A percentile compares a stretch with the other conserved stretches of the same genome.
These are phyloP conservation scores for Drepanosiphum platanoidis DNA, from an alignment of 2,888 invertebrate genomes.

Conservation along the genomic window DNA sequence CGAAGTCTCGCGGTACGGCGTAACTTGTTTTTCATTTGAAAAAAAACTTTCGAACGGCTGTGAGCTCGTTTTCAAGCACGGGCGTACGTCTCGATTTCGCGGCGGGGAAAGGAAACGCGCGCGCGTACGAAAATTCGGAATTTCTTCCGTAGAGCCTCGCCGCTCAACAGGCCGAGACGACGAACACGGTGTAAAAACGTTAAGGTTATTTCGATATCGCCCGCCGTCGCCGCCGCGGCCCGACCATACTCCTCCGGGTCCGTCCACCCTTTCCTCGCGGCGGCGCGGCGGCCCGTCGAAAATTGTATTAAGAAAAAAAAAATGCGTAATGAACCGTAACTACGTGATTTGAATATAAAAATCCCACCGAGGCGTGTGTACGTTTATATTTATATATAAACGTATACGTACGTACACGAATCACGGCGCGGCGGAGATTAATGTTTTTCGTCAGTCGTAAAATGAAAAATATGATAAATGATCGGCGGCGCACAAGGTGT, in stretches of 20 bases:
- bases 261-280: background rate
- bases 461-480: slow-evolving; percentile 58
- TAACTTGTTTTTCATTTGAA: too few relatives aligned
- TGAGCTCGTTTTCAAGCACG: too few relatives aligned
- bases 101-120: background rate
- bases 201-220: slow-evolving; percentile 8
- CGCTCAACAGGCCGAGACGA: slow-evolving; percentile 17
- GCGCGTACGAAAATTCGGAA: background rate
- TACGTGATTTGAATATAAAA: slow-evolving; percentile 61
- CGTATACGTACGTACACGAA: background rate
- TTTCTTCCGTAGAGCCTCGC: background rate
- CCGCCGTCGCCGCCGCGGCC: too few relatives aligned
- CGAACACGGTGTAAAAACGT: slow-evolving; percentile 19
- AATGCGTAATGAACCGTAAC: slow-evolving; percentile 58
- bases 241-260: background rate
- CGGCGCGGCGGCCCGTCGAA: background rate
- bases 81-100: background rate
- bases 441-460: slow-evolving; percentile 57
- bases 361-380: slow-evolving; percentile 14
- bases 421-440: slow-evolving; percentile 45
- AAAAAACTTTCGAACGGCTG: too few relatives aligned
- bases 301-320: slow-evolving; percentile 24
- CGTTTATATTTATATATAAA: background rate
- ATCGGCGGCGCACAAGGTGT: slow-evolving; percentile 38
- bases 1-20: too few relatives aligned